These are phyloP conservation scores for Monarcha castaneiventris DNA, from an alignment of 2,113 vertebrate species.

Conservation along the genomic window DNA sequence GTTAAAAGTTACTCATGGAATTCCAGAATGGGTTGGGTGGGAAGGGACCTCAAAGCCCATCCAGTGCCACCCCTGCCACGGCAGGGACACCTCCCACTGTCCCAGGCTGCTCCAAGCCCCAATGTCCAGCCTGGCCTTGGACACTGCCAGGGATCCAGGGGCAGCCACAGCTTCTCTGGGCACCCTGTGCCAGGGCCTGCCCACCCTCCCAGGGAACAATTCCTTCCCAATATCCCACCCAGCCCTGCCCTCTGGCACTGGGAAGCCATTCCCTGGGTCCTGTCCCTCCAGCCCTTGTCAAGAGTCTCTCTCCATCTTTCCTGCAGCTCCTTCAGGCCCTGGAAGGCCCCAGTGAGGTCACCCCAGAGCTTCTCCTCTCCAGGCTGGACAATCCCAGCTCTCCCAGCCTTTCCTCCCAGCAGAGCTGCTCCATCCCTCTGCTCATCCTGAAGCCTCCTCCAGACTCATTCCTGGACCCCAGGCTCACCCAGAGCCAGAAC, in stretches of 20 bases:
- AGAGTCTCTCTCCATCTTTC: fast-evolving
- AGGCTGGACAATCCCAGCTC: not conserved
- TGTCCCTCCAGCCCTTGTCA: fast-evolving
- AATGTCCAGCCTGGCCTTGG: not conserved
- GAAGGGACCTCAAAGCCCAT: not conserved
- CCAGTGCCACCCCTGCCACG: not conserved
- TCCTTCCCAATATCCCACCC: not conserved
- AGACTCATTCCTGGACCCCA: fast-evolving
- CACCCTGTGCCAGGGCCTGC: not conserved
- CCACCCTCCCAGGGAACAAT: not conserved
- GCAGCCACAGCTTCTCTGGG: not conserved
- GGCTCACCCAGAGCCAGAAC: not conserved
- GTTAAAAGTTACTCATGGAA: not conserved
- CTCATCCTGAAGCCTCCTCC: not conserved
- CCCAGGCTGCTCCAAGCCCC: not conserved
- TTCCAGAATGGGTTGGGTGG: fast-evolving
- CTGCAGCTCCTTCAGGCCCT: fast-evolving
- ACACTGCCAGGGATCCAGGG: not conserved
- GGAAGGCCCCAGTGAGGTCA: fast-evolving
- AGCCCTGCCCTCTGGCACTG: not conserved
- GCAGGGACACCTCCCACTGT: not conserved
- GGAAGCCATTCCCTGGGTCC: not conserved
- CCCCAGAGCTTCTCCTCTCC: not conserved
- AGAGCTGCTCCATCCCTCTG: not conserved
- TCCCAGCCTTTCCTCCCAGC: not conserved